These are phyloP conservation scores for Drosophila suzukii DNA, from an alignment of 1,140 invertebrate genomes.

Conservation along the genomic window DNA sequence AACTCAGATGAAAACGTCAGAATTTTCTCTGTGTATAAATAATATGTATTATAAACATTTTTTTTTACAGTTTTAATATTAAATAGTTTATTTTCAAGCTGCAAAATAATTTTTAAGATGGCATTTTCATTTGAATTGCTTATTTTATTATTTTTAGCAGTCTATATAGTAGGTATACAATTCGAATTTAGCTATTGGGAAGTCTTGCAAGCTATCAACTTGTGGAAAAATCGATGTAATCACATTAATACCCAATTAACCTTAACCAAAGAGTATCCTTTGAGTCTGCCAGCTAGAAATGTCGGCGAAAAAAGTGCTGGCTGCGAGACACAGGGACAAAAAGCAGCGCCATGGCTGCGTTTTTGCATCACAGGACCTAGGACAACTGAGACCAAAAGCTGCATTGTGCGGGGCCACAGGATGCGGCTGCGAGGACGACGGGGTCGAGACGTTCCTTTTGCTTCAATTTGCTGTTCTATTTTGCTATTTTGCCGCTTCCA, in stretches of 20 bases:
- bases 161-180: background rate
- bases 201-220: background rate
- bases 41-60: too few relatives aligned
- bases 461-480: conserved; percentile 47
- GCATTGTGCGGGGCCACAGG: conserved; percentile 31
- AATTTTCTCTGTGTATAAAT: too few relatives aligned
- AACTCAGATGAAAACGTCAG: too few relatives aligned
- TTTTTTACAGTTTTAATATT: too few relatives aligned
- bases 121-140: too few relatives aligned
- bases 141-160: too few relatives aligned
- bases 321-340: conserved; percentile 2
- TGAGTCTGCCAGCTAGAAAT: background rate
- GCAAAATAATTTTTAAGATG: too few relatives aligned
- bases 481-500: conserved; percentile 51
- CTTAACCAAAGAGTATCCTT: conserved; percentile 21
- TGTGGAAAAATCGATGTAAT: background rate
- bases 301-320: conserved; percentile 11
- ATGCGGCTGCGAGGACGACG: background rate
- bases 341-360: conserved; percentile 24
- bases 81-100: too few relatives aligned
- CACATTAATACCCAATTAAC: conserved; percentile 38
- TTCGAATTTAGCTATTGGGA: too few relatives aligned
- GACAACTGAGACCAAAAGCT: conserved; percentile 57
- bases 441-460: conserved; percentile 29
- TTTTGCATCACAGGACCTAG: conserved; percentile 43